phyloP scores from a whole-genome alignment of 2,113 vertebrate genomes.

The Anguilla rostrata region DNA sequence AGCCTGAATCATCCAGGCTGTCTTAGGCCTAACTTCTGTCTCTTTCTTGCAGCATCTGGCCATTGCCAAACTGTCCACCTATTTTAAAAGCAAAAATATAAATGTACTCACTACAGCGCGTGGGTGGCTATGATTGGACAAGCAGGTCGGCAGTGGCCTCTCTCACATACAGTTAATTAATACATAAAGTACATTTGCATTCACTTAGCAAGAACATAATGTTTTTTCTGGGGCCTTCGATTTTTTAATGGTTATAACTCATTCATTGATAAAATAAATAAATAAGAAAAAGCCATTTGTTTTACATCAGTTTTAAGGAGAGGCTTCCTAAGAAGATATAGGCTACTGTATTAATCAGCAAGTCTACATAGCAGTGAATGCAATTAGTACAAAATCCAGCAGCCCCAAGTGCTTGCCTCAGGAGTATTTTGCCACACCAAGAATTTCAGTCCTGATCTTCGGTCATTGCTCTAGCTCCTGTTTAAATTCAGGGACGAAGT shows the following conservation, averaged over 20 bases:
- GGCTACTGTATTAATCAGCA: background rate
- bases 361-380: background rate
- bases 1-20: background rate
- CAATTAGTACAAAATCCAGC: background rate
- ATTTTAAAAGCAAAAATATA: background rate
- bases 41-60: background rate
- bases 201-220: background rate
- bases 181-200: background rate
- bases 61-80: background rate
- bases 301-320: too few relatives aligned
- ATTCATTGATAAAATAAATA: too few relatives aligned
- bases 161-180: background rate
- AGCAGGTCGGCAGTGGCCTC: background rate
- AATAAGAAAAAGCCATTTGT: too few relatives aligned
- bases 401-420: too few relatives aligned
- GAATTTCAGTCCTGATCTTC: too few relatives aligned
- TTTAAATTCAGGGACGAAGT: background rate
- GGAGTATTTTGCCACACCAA: too few relatives aligned
- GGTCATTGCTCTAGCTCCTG: too few relatives aligned
- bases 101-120: background rate
- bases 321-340: background rate
- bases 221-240: background rate
- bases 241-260: too few relatives aligned
- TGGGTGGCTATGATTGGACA: background rate
- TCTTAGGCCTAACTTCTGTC: background rate